phyloP scores from a whole-genome alignment of 2,888 invertebrate genomes.

The Phytoseiulus persimilis region DNA sequence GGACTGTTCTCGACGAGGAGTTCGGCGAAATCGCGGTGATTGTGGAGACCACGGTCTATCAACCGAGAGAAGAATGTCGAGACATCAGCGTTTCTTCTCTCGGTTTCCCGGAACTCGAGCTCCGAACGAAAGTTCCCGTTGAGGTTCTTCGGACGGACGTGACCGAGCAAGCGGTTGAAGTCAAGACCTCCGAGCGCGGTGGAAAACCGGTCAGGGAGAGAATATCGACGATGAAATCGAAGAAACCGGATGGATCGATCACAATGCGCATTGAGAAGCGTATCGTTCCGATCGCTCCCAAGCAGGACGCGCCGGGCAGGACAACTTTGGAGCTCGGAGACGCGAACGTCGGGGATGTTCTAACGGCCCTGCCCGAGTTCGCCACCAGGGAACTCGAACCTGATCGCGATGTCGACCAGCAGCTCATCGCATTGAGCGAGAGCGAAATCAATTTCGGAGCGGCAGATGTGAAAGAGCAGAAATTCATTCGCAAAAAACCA shows the following conservation, averaged over 20 bases:
- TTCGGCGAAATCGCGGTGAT: neutral
- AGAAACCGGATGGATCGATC: constrained; percentile 16
- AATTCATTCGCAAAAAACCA: neutral
- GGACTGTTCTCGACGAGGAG: neutral
- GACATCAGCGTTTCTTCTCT: neutral
- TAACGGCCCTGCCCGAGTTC: neutral
- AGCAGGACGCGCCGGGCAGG: neutral
- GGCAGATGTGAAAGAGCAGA: neutral
- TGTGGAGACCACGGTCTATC: neutral
- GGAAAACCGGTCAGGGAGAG: neutral
- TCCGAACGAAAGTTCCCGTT: neutral
- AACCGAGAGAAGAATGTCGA: neutral
- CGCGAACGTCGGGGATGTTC: neutral
- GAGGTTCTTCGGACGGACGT: neutral
- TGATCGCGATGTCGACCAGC: neutral
- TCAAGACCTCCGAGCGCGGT: neutral
- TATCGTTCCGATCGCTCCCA: neutral
- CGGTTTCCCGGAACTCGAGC: constrained; percentile 29
- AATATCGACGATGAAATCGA: neutral
- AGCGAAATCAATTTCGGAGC: neutral
- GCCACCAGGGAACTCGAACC: neutral
- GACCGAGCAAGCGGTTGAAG: neutral
- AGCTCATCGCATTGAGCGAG: neutral
- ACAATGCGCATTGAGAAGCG: neutral
- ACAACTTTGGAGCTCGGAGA: neutral